Base-by-base conservation (phyloP, 2,888 invertebrate genomes). In the Adela reaumurella region DNA sequence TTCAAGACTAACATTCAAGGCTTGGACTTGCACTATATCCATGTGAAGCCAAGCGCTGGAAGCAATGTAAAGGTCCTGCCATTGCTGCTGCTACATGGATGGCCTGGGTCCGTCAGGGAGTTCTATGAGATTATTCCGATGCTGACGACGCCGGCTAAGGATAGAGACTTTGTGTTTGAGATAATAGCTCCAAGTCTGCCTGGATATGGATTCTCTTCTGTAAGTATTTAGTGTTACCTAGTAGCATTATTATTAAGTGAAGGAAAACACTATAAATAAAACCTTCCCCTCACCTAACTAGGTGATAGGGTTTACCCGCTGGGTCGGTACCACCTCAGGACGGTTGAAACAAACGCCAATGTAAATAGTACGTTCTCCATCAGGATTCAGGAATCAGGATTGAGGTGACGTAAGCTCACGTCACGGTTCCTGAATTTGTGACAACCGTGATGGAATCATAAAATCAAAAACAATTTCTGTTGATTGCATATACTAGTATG, bases 41-140 rank as follows among this genome's bases (percentile, higher is more conserved):
- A 86, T 49, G 83, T 83, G 0, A 86, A 85, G 55, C 88, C 89
- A 2, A 57, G 46, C 1, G 55, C 49, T 5, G 51, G 58, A 0
- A 61, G 53, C 1, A 57, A 43, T 6, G 56, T 48, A 2, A 56
- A 54, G 57, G 79, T 84, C 1, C 55, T 87, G 0, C 90, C 92
- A 0, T 59, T 92, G 1, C 66, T 92, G 2, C 57, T 95, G 46
- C 68, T 90, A 16, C 94, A 96, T 63, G 95, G 95, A 41, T 95
- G 95, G 95, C 94, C 94, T 0, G 92, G 94, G 0, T 91, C 90
- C 0, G 81, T 93, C 2, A 76, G 87, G n/a, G 94, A 95, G 70
- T 94, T 93, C 67, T 88, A 89, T 59, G 86, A 86, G 49, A 68
- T 90, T 0, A 86, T 92, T 47, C 90, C 90, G 0, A 61, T 84